These are phyloP conservation scores for Rhabditoides inermis DNA, from an alignment of 2,888 invertebrate species.

Conservation along the genomic window DNA sequence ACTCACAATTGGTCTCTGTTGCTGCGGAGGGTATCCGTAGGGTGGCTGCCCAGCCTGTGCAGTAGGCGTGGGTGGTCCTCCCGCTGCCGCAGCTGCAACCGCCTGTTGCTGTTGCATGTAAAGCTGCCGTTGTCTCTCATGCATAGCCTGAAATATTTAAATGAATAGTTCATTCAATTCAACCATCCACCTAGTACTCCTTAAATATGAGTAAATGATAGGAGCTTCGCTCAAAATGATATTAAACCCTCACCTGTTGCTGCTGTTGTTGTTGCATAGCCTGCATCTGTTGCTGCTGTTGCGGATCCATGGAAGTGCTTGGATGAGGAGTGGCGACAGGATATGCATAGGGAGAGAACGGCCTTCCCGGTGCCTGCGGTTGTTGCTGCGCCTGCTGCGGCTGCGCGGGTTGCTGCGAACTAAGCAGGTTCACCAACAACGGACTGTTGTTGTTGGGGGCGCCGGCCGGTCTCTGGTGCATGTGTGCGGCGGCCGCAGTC, in stretches of 20 bases:
- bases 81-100: slow-evolving; percentile 2
- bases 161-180: too few relatives aligned
- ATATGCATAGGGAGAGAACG: slow-evolving; percentile 11
- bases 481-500: background rate
- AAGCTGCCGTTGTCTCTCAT: slow-evolving; percentile 3
- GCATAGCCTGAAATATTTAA: too few relatives aligned
- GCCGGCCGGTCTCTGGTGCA: background rate
- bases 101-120: slow-evolving; percentile 7
- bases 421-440: slow-evolving; percentile 25
- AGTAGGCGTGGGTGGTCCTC: background rate
- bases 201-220: too few relatives aligned
- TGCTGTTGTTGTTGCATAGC: slow-evolving; percentile 12
- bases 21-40: too few relatives aligned
- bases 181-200: too few relatives aligned
- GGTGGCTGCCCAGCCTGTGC: background rate
- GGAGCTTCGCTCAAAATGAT: too few relatives aligned
- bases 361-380: background rate
- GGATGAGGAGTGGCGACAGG: background rate
- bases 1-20: too few relatives aligned
- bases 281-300: slow-evolving; percentile 7
- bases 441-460: slow-evolving; percentile 19
- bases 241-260: too few relatives aligned
- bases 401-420: slow-evolving; percentile 11
- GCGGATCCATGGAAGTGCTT: background rate
- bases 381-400: too few relatives aligned